A percentile compares a stretch with the other conserved stretches of the same genome.
These are phyloP conservation scores for Deilephila elpenor DNA, from an alignment of 2,888 invertebrate genomes.

Conservation along the genomic window DNA sequence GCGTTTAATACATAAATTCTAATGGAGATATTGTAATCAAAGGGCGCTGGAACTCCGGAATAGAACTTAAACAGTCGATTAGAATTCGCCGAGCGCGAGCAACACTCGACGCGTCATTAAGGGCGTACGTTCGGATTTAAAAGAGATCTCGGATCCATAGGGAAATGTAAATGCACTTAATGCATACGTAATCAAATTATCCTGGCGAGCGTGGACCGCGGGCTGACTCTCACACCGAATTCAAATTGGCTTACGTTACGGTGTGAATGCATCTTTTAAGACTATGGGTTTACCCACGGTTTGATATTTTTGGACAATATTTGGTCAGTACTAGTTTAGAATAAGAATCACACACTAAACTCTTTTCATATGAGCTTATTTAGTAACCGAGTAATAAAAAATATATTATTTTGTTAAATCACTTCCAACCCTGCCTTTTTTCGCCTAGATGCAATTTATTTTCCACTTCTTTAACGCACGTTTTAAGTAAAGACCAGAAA, in stretches of 20 bases:
- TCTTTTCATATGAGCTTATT: too few relatives aligned
- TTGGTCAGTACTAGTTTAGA: too few relatives aligned
- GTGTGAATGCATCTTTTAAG: neutral
- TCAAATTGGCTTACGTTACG: neutral
- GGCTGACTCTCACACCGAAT: slow-evolving; percentile 12
- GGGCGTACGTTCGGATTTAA: slow-evolving; percentile 64
- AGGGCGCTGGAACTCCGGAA: neutral
- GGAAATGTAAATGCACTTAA: slow-evolving; percentile 82
- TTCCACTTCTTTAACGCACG: too few relatives aligned
- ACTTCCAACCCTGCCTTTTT: too few relatives aligned
- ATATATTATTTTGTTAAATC: too few relatives aligned
- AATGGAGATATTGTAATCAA: neutral
- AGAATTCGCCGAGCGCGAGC: slow-evolving; percentile 45
- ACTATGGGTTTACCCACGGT: neutral
- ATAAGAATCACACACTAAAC: too few relatives aligned
- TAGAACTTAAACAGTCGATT: slow-evolving; percentile 48
- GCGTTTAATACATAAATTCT: neutral
- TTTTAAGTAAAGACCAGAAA: too few relatives aligned
- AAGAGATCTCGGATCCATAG: slow-evolving; percentile 68
- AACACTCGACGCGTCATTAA: slow-evolving; percentile 52
- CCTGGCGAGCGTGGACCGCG: slow-evolving; percentile 46
- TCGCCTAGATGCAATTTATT: too few relatives aligned
- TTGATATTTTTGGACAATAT: neutral
- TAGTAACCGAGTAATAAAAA: too few relatives aligned
- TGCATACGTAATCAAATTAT: slow-evolving; percentile 83